Evolutionary conservation across 2,888 invertebrate species (phyloP).

Genomic region (Chouioia cunea): DNA sequence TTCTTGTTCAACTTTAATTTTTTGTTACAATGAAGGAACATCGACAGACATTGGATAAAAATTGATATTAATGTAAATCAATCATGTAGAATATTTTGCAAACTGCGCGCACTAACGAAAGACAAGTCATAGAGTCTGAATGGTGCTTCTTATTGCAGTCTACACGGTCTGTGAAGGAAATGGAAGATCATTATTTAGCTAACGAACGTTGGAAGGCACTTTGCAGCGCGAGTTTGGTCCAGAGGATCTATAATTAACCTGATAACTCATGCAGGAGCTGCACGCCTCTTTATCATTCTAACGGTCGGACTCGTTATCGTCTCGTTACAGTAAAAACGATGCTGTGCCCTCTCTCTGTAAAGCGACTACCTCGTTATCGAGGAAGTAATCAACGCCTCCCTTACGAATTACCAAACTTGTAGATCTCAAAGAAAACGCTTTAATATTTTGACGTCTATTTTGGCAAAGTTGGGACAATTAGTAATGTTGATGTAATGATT

Average conservation of each 20-base stretch:
- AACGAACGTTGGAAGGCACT: constrained; percentile 39
- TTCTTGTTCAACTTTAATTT: too few relatives aligned
- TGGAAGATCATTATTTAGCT: constrained; percentile 39
- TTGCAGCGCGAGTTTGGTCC: constrained; percentile 14
- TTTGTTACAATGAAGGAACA: too few relatives aligned
- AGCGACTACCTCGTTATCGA: constrained; percentile 34
- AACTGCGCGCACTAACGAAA: constrained; percentile 14
- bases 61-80: too few relatives aligned
- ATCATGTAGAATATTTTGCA: neutral
- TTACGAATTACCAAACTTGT: neutral
- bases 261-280: constrained; percentile 37
- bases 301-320: constrained; percentile 30
- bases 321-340: constrained; percentile 37
- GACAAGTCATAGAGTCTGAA: neutral
- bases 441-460: too few relatives aligned
- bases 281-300: constrained; percentile 35
- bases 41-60: too few relatives aligned
- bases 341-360: neutral
- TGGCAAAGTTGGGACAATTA: too few relatives aligned
- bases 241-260: constrained; percentile 40
- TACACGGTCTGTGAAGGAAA: constrained; percentile 16
- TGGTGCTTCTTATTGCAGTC: constrained; percentile 19
- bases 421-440: neutral
- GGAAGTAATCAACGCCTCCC: constrained; percentile 30
- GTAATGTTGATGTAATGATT: too few relatives aligned